phyloP scores from a whole-genome alignment of 1,140 invertebrate genomes.

The Cherax quadricarinatus region DNA sequence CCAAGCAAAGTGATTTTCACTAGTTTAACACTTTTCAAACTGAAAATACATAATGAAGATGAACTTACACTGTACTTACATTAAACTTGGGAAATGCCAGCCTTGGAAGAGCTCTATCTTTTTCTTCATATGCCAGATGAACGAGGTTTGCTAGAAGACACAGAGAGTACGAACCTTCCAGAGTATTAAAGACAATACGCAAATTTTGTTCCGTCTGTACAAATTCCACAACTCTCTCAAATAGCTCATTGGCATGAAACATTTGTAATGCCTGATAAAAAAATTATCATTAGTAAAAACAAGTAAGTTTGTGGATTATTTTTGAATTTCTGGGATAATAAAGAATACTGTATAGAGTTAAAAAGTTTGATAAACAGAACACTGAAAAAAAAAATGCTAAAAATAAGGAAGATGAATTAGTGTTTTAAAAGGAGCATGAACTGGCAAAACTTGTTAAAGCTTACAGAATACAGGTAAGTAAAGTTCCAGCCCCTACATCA shows the following conservation, averaged over 20 bases:
- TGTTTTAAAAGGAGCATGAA: too few relatives aligned
- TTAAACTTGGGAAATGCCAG: slow-evolving; percentile 66
- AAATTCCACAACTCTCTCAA: slow-evolving; percentile 85
- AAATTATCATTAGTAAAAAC: not conserved
- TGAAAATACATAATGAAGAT: too few relatives aligned
- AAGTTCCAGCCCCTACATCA: too few relatives aligned
- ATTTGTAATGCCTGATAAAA: slow-evolving; percentile 82
- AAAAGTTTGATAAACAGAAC: too few relatives aligned
- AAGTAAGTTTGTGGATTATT: not conserved
- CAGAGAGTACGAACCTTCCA: slow-evolving; percentile 92
- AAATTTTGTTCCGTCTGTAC: slow-evolving; percentile 89
- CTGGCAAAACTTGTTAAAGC: too few relatives aligned
- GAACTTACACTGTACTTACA: slow-evolving; percentile 18
- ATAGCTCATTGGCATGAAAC: slow-evolving; percentile 83
- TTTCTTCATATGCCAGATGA: slow-evolving; percentile 83
- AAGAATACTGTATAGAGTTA: too few relatives aligned
- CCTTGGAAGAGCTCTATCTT: slow-evolving; percentile 32
- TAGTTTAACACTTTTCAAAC: too few relatives aligned
- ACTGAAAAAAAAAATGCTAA: too few relatives aligned
- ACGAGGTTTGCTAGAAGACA: slow-evolving; percentile 88
- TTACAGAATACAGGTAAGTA: too few relatives aligned
- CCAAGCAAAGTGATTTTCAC: too few relatives aligned
- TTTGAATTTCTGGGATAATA: too few relatives aligned
- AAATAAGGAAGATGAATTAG: too few relatives aligned
- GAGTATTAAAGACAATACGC: slow-evolving; percentile 88